Evolutionary conservation across 2,113 vertebrate species (phyloP).

Genomic region (Pollachius pollachius): DNA sequence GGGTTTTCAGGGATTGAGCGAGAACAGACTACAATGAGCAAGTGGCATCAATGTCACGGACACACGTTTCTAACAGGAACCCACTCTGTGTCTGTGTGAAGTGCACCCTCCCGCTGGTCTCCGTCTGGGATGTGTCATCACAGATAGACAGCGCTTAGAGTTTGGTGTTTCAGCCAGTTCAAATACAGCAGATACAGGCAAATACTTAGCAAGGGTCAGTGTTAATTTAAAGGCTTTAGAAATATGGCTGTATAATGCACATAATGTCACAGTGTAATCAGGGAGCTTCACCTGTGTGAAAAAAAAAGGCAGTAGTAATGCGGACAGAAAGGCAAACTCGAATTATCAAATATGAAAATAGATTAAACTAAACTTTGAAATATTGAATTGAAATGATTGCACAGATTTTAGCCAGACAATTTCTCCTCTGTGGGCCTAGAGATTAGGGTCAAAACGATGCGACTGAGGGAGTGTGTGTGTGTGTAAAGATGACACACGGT

Average conservation of each 20-base stretch:
- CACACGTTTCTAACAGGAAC: conserved; percentile 52
- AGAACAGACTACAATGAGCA: conserved; percentile 30
- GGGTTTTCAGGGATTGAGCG: not conserved
- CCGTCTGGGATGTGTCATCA: conserved; percentile 4
- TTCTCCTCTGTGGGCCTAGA: too few relatives aligned
- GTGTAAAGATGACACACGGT: not conserved
- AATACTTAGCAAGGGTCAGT: too few relatives aligned
- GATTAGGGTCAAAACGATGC: not conserved
- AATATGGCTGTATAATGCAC: too few relatives aligned
- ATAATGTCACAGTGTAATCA: too few relatives aligned
- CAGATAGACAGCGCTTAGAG: not conserved
- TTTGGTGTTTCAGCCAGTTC: too few relatives aligned
- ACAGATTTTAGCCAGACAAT: conserved; percentile 1
- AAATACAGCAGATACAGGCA: too few relatives aligned
- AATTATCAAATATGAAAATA: too few relatives aligned
- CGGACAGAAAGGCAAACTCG: too few relatives aligned
- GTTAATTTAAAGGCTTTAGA: too few relatives aligned
- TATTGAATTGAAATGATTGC: conserved; percentile 32
- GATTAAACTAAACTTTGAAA: conserved; percentile 5
- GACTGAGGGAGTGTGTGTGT: not conserved
- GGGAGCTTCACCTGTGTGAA: too few relatives aligned
- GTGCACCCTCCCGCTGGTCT: not conserved
- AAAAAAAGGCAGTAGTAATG: too few relatives aligned
- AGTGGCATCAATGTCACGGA: conserved; percentile 47
- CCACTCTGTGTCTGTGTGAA: not conserved